Base-by-base conservation (phyloP, 2,888 invertebrate genomes). In the Drosophila diplacantha region DNA sequence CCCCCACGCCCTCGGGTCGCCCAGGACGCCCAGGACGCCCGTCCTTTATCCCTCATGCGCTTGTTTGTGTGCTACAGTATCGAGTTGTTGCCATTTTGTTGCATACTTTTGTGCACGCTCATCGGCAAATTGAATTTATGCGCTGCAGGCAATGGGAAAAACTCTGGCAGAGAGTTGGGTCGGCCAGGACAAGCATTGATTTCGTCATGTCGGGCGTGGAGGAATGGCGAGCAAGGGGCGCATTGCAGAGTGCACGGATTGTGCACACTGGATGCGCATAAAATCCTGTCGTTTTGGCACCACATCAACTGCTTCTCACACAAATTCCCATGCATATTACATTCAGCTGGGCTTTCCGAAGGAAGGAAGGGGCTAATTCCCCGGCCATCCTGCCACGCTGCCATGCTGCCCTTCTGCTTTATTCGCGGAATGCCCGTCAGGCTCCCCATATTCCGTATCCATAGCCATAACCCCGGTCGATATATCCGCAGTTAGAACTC, bases 51-150 rank as follows among this genome's bases (percentile, higher is more conserved):
- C 32, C 18, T 7, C 44, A 38, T 49, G 29, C 38, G 24, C 47
- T 44, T 46, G 26, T 41, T 31, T 59, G 52, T 35, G 26, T 39
- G 24, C 37, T 39, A 47, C 34, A 37, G 60, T 57, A 41, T 49
- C 46, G 57, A 55, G 44, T 29, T 74, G 81, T 54, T 54, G 64
- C 60, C 62, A 73, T 78, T 83, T 69, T 81, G 81, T 84, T 73
- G 73, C 81, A 80, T 77, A 84, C 69, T 82, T 76, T 69, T 76
- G 70, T 74, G 83, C 75, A 75, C 59, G 68, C 75, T 75, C 62
- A 54, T 68, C 60, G 71, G 67, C 56, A 80, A 80, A 80, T 80
- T 84, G 81, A 84, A 84, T 80, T 79, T 82, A 84, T 82, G 70
- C 73, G 73, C 77, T 73, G 69, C 69, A 59, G 67, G 65, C 82